Evolutionary conservation across 2,888 invertebrate species (phyloP), one percentile per base, ranked within the genome.

Genomic region (Leistus spinibarbis): DNA sequence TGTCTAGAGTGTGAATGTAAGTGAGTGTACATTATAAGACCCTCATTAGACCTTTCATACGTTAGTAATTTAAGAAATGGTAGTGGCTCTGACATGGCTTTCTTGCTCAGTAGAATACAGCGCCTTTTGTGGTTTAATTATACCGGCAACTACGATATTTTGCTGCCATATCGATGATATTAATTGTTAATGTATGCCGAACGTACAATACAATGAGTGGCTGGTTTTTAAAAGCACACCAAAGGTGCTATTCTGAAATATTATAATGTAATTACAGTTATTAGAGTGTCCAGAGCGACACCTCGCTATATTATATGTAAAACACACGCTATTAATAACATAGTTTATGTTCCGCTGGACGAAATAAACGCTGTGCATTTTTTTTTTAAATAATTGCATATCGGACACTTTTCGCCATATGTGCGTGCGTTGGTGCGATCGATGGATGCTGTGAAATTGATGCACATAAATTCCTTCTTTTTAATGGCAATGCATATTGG

Each of bases 251-350:
- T 68, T 62, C 68, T 74, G 74, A 74, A 74, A 67, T 74, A 68
- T 74, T 74, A 67, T 74, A 74, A 74, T 67, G 63, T 74, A 68
- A 74, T 74, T 67, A 74, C 53, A 24, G 74, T 74, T 74, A 74
- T 74, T 74, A 74, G 67, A 62, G 24, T 74, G 74, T 74, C 74
- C 40, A 9, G 54, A 40, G 22, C 64, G 74, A 74, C 74, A 74
- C 74, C 68, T 74, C 53, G 60, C 10, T 63, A 67, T 74, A 74
- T 74, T 74, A 74, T 68, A 74, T 74, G 74, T 67, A 74, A 74
- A 74, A 74, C 68, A 74, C 53, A 54, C 62, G 67, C 54, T 72
- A 72, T 72, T 72, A 72, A 72, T 72, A 60, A 66, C 27, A 66
- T 54, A 54, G 53, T 71, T 56, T 57, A 69, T 69, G 69, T 24